A percentile compares a stretch with the other conserved stretches of the same genome.
phyloP scores from a whole-genome alignment of 2,888 invertebrate species.

The Pediacus dermestoides region DNA sequence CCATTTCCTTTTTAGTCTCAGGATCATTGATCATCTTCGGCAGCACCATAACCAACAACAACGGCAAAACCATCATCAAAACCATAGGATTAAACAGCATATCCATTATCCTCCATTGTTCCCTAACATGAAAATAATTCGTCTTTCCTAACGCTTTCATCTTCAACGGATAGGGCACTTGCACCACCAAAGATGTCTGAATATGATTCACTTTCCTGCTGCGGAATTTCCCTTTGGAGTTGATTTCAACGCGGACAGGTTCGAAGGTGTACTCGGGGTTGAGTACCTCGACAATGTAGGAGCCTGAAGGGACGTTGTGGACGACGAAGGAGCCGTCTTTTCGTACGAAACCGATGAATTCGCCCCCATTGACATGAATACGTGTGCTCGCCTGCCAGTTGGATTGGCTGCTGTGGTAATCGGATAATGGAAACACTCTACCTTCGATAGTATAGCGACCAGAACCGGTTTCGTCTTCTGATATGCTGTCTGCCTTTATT shows the following conservation, averaged over 20 bases:
- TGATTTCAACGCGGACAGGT: slow-evolving; percentile 93
- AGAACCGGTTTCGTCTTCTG: slow-evolving; percentile 49
- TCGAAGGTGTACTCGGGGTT: slow-evolving; percentile 92
- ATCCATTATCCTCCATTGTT: slow-evolving; percentile 96
- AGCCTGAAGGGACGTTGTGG: slow-evolving; percentile 84
- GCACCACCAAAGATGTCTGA: slow-evolving; percentile 85
- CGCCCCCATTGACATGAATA: slow-evolving; percentile 84
- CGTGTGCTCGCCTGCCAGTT: slow-evolving; percentile 77
- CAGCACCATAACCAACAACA: slow-evolving; percentile 84
- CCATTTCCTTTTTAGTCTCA: slow-evolving; percentile 93
- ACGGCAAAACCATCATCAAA: slow-evolving; percentile 93
- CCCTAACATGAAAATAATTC: slow-evolving; percentile 79
- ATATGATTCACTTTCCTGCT: slow-evolving; percentile 92
- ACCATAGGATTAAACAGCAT: slow-evolving; percentile 97
- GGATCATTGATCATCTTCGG: slow-evolving; percentile 98
- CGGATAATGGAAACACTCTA: slow-evolving; percentile 68
- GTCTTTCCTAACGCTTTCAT: slow-evolving; percentile 79
- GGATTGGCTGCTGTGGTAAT: slow-evolving; percentile 54
- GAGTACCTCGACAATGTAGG: slow-evolving; percentile 89
- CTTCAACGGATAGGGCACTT: slow-evolving; percentile 89
- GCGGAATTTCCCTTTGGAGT: slow-evolving; percentile 93
- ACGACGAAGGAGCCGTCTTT: slow-evolving; percentile 90
- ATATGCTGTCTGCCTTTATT: slow-evolving; percentile 24
- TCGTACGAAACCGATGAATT: slow-evolving; percentile 81
- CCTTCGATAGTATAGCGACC: slow-evolving; percentile 75